Evolutionary conservation across 2,888 invertebrate genomes (phyloP), one percentile per base, ranked within the genome.

Genomic region (Troilus luridus): DNA sequence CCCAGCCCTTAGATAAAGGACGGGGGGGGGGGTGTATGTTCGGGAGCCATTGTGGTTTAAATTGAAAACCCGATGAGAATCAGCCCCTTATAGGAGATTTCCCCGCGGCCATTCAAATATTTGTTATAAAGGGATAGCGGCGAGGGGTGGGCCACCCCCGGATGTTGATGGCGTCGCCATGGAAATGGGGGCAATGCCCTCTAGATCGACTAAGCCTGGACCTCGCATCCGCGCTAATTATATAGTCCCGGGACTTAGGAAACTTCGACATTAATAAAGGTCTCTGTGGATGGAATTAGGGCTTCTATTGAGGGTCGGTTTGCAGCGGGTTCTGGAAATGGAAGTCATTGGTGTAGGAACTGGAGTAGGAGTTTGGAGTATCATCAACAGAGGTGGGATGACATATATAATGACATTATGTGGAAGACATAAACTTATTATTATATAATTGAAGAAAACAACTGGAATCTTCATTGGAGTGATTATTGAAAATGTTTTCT

Each of bases 161-260:
- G 85, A 85, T 85, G 85, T 85, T 85, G 85, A 85, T 85, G 85
- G 56, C 85, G 85, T 85, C 56, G 56, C 56, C 10, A 85, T 85
- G 85, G 85, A 12, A 56, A 85, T 56, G 85, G n/a, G 85, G 56
- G 85, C 85, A 85, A 56, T 85, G 58, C 85, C 85, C 85, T n/a
- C 85, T n/a, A n/a, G 56, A 85, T 85, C 85, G 85, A 85, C 85
- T 58, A 0, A n/a, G 8, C 85, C 56, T 56, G 85, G 56, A 85
- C 85, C 56, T 41, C 56, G n/a, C 19, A 14, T 21, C 81, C 19
- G 5, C 54, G 41, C 54, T 85, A 85, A 85, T 85, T 85, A 85
- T 56, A 11, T 1, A 58, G 21, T 19, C 72, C 72, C 8, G 17
- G 9, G 27, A 27, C 72, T 21, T 8, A 8, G 27, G 17, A 0